Evolutionary conservation across 2,888 invertebrate species (phyloP).

Genomic region (Machimus atricapillus): DNA sequence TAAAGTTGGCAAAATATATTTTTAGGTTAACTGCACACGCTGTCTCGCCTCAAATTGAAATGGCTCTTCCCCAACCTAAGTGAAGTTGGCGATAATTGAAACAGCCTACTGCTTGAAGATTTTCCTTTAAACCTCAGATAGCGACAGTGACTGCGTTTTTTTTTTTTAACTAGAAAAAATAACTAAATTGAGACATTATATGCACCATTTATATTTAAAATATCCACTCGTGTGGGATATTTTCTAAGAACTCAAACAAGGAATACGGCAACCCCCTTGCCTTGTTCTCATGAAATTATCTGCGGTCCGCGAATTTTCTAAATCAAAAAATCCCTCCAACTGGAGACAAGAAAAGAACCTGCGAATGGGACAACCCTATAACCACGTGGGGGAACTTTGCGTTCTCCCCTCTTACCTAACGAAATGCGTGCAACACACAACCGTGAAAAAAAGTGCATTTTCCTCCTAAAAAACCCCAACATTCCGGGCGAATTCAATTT

Average conservation of each 20-base stretch:
- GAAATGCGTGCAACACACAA: background rate
- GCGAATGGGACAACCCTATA: background rate
- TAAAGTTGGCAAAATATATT: too few relatives aligned
- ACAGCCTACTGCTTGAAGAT: too few relatives aligned
- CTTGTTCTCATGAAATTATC: background rate
- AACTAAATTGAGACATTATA: too few relatives aligned
- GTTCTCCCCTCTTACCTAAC: conserved; percentile 11
- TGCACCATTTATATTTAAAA: too few relatives aligned
- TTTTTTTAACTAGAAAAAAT: too few relatives aligned
- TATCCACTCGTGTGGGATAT: background rate
- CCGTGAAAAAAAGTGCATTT: background rate
- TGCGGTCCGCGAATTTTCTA: background rate
- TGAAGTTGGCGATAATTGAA: too few relatives aligned
- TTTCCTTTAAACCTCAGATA: too few relatives aligned
- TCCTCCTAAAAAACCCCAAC: background rate
- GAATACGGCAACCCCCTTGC: background rate
- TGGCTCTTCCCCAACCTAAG: too few relatives aligned
- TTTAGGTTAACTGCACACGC: too few relatives aligned
- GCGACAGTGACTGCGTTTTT: too few relatives aligned
- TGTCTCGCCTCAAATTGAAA: too few relatives aligned
- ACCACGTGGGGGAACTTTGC: background rate
- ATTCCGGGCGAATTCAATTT: background rate
- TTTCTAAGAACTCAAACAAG: background rate
- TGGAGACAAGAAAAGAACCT: background rate
- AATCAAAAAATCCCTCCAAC: background rate